Conservation (phyloP, 2,113 vertebrate species). For the Xenus cinereus region DNA sequence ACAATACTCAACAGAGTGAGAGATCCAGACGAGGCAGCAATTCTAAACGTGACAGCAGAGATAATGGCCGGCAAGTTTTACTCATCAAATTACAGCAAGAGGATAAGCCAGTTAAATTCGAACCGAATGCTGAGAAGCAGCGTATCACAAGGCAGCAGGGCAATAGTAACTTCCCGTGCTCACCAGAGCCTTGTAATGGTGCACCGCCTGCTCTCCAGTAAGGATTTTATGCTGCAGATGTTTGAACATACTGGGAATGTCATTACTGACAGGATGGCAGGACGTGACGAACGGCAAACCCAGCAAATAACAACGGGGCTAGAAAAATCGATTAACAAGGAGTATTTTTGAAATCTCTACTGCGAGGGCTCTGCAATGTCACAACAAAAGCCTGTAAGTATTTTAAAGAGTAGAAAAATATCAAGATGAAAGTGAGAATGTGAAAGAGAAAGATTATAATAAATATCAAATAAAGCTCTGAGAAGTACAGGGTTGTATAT, state of each 20-base stretch:
- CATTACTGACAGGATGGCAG: not conserved
- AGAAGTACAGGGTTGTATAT: not conserved
- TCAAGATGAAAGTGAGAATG: not conserved
- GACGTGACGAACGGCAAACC: not conserved
- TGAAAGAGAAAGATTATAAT: not conserved
- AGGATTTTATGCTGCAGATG: not conserved
- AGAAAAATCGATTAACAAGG: not conserved
- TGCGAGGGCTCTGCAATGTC: not conserved
- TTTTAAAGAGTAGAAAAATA: constrained; percentile 20
- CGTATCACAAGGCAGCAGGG: not conserved
- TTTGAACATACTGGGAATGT: not conserved
- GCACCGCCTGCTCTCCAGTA: not conserved
- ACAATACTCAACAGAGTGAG: constrained; percentile 16
- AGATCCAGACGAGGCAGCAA: not conserved
- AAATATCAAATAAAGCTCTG: not conserved
- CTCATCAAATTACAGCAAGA: constrained; percentile 42
- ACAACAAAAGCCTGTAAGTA: not conserved
- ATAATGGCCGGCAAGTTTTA: constrained; percentile 17
- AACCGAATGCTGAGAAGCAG: constrained; percentile 22
- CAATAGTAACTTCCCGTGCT: not conserved
- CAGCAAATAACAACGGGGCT: not conserved
- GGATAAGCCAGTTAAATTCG: constrained; percentile 9
- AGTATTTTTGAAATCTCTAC: not conserved
- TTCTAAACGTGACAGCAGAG: constrained; percentile 19
- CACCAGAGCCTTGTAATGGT: not conserved